Evolutionary conservation across 2,113 vertebrate genomes (phyloP).

Genomic region (Hippocampus comes): DNA sequence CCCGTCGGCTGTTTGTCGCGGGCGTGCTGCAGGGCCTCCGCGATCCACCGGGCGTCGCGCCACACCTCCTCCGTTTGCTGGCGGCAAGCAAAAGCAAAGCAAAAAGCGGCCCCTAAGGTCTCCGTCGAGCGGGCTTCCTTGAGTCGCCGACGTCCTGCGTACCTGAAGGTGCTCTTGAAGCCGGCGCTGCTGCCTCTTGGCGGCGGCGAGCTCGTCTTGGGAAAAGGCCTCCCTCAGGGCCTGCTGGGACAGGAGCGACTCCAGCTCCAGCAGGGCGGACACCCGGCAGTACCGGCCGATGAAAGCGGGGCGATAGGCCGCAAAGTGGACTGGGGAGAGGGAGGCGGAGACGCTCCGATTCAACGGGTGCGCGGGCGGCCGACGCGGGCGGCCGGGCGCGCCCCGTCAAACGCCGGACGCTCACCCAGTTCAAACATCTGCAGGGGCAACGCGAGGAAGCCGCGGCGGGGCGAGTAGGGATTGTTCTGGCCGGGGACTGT

Average conservation of each 20-base stretch:
- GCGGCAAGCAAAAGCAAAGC: not conserved
- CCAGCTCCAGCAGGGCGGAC: conserved; percentile 83
- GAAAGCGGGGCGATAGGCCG: conserved; percentile 81
- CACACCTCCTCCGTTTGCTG: conserved; percentile 92
- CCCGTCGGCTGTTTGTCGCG: conserved; percentile 86
- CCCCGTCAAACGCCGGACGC: conserved; percentile 10
- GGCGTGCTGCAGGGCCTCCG: conserved; percentile 85
- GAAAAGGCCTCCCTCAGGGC: conserved; percentile 87
- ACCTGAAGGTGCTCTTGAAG: conserved; percentile 88
- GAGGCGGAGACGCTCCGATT: not conserved
- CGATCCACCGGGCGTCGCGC: conserved; percentile 88
- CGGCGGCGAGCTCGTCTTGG: conserved; percentile 75
- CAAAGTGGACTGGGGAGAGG: conserved; percentile 79
- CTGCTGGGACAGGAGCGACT: conserved; percentile 89
- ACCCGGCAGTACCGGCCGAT: conserved; percentile 85
- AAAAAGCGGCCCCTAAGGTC: not conserved
- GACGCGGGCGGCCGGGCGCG: too few relatives aligned
- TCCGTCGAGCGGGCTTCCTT: too few relatives aligned
- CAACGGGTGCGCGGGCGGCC: not conserved
- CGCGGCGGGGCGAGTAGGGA: conserved; percentile 79
- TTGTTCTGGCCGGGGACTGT: conserved; percentile 86
- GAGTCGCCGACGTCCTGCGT: not conserved
- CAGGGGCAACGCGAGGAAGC: conserved; percentile 83
- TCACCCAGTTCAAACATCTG: conserved; percentile 90
- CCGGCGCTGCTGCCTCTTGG: conserved; percentile 86